A percentile compares a stretch with the other conserved stretches of the same genome.
These are phyloP conservation scores for Sapajus apella DNA, from an alignment of 2,113 vertebrate genomes.

Conservation along the genomic window DNA sequence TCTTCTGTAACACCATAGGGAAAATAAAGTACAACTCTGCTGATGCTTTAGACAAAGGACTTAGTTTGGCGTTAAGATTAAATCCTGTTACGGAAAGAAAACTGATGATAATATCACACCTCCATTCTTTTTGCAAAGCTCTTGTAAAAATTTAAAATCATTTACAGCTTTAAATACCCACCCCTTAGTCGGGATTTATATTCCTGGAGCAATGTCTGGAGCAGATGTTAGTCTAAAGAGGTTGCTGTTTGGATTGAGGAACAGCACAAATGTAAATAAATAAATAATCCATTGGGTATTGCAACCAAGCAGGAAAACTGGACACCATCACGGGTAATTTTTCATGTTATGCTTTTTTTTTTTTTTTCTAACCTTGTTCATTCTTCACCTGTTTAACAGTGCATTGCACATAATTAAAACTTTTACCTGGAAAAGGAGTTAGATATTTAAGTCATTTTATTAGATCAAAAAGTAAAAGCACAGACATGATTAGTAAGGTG, in stretches of 20 bases:
- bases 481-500: not conserved
- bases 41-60: not conserved
- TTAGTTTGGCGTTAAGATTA: not conserved
- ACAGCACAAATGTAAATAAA: not conserved
- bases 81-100: not conserved
- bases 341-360: not conserved
- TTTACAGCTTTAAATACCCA: not conserved
- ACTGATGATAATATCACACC: not conserved
- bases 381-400: not conserved
- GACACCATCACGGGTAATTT: not conserved
- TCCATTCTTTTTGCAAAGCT: not conserved
- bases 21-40: not conserved
- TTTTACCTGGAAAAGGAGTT: not conserved
- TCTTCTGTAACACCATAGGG: not conserved
- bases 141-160: not conserved
- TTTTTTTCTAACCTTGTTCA: not conserved
- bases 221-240: not conserved
- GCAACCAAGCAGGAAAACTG: not conserved
- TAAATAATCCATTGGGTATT: not conserved
- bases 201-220: not conserved
- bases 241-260: not conserved
- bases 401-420: not conserved
- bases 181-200: not conserved
- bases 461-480: not conserved
- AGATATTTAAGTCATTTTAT: not conserved